Evolutionary conservation across 2,888 invertebrate genomes (phyloP).

Genomic region (Eristalis pertinax): DNA sequence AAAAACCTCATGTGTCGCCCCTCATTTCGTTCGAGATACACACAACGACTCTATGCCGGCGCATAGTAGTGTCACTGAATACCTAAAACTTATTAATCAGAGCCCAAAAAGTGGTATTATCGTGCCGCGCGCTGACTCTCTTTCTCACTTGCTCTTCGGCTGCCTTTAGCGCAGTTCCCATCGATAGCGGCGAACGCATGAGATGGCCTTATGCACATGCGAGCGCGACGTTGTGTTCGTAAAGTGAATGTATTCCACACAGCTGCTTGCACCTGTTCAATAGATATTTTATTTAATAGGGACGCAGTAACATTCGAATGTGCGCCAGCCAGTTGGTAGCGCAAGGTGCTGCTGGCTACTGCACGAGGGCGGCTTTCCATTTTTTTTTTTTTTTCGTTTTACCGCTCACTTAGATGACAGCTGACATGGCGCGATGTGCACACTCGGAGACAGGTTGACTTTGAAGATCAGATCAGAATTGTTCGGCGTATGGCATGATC

Average conservation of each 20-base stretch:
- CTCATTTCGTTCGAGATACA: slow-evolving; percentile 30
- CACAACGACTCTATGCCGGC: slow-evolving; percentile 30
- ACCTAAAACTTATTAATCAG: slow-evolving; percentile 72
- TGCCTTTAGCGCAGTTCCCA: slow-evolving; percentile 21
- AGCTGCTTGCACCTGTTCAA: slow-evolving; percentile 66
- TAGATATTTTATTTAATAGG: slow-evolving; percentile 62
- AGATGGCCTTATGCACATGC: neutral
- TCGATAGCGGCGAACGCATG: neutral
- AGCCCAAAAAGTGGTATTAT: slow-evolving; percentile 61
- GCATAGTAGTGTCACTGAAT: slow-evolving; percentile 66
- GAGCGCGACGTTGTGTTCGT: slow-evolving; percentile 8
- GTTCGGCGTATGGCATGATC: neutral
- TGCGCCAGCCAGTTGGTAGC: neutral
- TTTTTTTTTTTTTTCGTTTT: neutral
- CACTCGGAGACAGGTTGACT: neutral
- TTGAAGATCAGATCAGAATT: neutral
- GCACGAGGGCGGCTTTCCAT: neutral
- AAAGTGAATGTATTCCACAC: slow-evolving; percentile 59
- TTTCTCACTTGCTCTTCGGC: neutral
- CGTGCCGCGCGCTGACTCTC: slow-evolving; percentile 26
- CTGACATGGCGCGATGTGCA: neutral
- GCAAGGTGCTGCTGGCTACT: neutral
- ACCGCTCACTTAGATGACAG: neutral
- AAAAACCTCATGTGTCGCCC: slow-evolving; percentile 58
- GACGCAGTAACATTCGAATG: slow-evolving; percentile 42